Evolutionary conservation across 2,888 invertebrate species (phyloP).

Genomic region (Bellardia bayeri): DNA sequence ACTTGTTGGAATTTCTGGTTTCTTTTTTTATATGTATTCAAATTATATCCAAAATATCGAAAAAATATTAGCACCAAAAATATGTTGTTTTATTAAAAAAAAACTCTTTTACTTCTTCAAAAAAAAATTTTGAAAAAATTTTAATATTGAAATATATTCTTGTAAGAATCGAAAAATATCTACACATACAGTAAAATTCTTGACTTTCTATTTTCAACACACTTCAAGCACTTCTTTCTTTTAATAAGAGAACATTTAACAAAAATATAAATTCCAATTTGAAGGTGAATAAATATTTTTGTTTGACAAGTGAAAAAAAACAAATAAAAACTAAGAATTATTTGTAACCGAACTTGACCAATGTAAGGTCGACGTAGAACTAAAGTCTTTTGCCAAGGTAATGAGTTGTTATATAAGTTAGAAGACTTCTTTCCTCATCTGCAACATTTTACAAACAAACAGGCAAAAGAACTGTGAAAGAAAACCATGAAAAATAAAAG

Average conservation of each 20-base stretch:
- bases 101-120: neutral
- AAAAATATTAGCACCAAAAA: conserved; percentile 50
- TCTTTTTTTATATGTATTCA: neutral
- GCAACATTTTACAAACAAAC: conserved; percentile 68
- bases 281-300: conserved; percentile 12
- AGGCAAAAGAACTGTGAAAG: conserved; percentile 66
- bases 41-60: neutral
- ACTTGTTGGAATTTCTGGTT: conserved; percentile 27
- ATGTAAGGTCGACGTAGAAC: conserved; percentile 84
- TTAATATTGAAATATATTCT: conserved; percentile 2
- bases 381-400: conserved; percentile 83
- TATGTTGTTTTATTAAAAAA: neutral
- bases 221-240: conserved; percentile 23
- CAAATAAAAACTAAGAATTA: conserved; percentile 55
- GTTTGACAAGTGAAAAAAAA: conserved; percentile 12
- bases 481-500: conserved; percentile 46
- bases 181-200: conserved; percentile 7
- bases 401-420: conserved; percentile 84
- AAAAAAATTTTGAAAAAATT: conserved; percentile 26
- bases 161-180: conserved; percentile 6
- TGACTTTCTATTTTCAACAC: conserved; percentile 20
- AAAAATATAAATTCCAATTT: neutral
- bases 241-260: neutral
- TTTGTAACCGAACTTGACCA: conserved; percentile 82
- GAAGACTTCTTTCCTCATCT: conserved; percentile 81